Base-by-base conservation (phyloP, 2,797 vertebrate species). In the Helostoma temminkii region DNA sequence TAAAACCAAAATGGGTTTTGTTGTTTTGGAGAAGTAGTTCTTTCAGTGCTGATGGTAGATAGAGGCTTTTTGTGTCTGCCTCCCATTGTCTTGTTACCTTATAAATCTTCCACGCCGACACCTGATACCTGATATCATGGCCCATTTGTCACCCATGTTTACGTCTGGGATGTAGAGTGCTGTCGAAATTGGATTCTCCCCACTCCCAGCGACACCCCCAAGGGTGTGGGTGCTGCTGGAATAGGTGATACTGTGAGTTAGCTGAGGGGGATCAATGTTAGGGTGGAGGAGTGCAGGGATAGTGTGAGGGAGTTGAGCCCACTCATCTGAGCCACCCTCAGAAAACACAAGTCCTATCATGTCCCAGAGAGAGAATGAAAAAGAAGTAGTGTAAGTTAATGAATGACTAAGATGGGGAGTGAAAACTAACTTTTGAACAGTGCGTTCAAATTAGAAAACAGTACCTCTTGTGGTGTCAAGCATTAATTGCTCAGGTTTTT, bases 111-210 rank as follows among this genome's bases (percentile, higher is more conserved):
- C 46, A 36, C 55, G 68, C 56, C 25, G 73, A 94, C 89, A 93
- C 89, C 82, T 83, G 89, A 93, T 78, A 92, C 66, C 67, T 74
- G 82, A 80, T 82, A 85, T 74, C 70, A 45, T 24, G 62, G 66
- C 54, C 79, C 88, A 92, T 94, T 93, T 91, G 89, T 93, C 87
- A 90, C 66, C 62, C 21, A 7, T 93, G 91, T 93, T 93, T 93
- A 89, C 60, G 81, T 93, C 89, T 91, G 85, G 86, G 85, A 81
- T 81, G 76, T 55, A 47, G 74, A 83, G 74, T 64, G 82, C 68
- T 79, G 67, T 62, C 55, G 48, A 67, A 78, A 75, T 72, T 48
- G 66, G 66, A 76, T 60, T 56, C 43, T 41, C 76, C 75, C 56
- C 50, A 0, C 66, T 82, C 6, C 36, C 1, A n/a, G 1, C 53